phyloP scores from a whole-genome alignment of 2,888 invertebrate species.

The Sycophila texana region DNA sequence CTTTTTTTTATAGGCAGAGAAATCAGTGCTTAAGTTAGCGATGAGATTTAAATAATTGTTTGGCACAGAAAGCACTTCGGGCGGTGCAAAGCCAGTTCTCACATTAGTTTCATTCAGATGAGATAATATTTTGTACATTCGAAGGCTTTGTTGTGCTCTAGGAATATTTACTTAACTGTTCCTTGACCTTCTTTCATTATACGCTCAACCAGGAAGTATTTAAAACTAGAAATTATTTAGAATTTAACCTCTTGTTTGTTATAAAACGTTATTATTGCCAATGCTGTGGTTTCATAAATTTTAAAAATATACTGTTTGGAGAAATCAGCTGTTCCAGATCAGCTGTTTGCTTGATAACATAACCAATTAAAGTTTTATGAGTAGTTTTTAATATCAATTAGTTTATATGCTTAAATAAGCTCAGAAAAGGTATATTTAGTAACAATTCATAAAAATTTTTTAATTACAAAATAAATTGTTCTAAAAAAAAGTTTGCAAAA shows the following conservation, averaged over 20 bases:
- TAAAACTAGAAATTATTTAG: slow-evolving; percentile 1
- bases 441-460: background rate
- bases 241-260: background rate
- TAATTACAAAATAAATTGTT: background rate
- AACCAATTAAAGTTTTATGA: no score
- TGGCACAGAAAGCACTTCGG: no score
- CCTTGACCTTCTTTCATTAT: slow-evolving; percentile 34
- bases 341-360: slow-evolving; percentile 9
- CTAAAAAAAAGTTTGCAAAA: background rate
- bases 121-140: background rate
- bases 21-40: no score
- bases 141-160: slow-evolving; percentile 9
- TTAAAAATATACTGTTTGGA: background rate
- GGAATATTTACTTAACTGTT: slow-evolving; percentile 29
- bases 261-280: background rate
- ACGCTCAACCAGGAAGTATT: background rate
- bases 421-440: no score
- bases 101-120: no score
- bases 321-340: slow-evolving; percentile 6
- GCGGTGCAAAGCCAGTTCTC: no score
- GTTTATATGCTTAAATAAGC: no score
- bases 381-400: no score
- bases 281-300: background rate
- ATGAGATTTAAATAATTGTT: no score
- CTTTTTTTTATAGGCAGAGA: no score